Conservation (phyloP, 2,113 vertebrate species). For the Drymodes brunneopygia region DNA sequence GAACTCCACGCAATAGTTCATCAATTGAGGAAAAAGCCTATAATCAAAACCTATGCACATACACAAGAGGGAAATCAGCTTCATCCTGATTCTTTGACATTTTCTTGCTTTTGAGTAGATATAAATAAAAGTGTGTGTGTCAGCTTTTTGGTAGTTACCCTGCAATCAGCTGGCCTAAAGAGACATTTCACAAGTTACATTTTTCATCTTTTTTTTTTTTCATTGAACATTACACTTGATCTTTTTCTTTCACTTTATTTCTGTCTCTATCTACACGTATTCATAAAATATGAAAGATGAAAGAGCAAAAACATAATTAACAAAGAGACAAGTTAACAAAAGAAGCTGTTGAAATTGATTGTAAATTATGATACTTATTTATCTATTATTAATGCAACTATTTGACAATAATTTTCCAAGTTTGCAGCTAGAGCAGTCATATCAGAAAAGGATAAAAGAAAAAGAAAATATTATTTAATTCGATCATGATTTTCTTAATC, state of each 20-base stretch:
- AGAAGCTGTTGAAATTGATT: background rate
- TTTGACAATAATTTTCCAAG: background rate
- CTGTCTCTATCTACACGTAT: background rate
- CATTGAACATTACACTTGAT: background rate
- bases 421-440: background rate
- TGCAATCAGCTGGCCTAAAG: constrained; percentile 64
- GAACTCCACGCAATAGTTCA: background rate
- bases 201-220: background rate
- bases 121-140: constrained; percentile 45
- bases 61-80: constrained; percentile 48
- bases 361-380: background rate
- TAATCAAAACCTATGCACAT: constrained; percentile 58
- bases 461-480: background rate
- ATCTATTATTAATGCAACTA: background rate
- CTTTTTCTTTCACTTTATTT: background rate
- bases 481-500: background rate
- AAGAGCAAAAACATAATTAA: background rate
- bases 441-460: background rate
- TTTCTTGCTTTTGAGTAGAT: constrained; percentile 44
- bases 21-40: constrained; percentile 31
- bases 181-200: constrained; percentile 40
- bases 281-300: background rate
- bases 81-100: constrained; percentile 48
- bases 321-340: background rate
- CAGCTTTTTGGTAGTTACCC: constrained; percentile 43